These are phyloP conservation scores for Tortricodes alternella DNA, from an alignment of 2,888 invertebrate genomes.

Conservation along the genomic window DNA sequence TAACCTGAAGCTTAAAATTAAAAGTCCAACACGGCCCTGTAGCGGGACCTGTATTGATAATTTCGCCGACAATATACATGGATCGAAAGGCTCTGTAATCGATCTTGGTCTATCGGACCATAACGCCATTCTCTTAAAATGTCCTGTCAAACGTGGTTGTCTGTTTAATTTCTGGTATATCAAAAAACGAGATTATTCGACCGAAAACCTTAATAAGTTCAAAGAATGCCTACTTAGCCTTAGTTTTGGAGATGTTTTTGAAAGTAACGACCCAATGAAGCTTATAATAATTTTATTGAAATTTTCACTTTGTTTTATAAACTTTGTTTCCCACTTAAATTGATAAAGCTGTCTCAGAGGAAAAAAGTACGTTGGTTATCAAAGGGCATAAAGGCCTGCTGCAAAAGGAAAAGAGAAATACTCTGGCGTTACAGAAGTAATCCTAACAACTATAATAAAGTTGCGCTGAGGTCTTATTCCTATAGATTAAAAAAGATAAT, in stretches of 20 bases:
- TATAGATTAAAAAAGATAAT: neutral
- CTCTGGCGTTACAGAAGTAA: neutral
- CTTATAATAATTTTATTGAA: constrained; percentile 6
- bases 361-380: neutral
- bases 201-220: neutral
- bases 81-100: neutral
- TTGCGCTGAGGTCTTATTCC: neutral
- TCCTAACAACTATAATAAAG: neutral
- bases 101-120: neutral
- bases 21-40: neutral
- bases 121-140: neutral
- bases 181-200: neutral
- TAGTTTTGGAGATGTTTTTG: constrained; percentile 8
- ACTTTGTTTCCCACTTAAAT: constrained; percentile 20
- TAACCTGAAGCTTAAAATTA: neutral
- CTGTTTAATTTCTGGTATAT: neutral
- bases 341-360: neutral
- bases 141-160: neutral
- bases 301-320: neutral
- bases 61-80: neutral
- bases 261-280: neutral
- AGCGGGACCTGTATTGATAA: neutral
- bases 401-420: neutral
- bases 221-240: constrained; percentile 5
- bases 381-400: neutral